phyloP scores from a whole-genome alignment of 1,140 invertebrate species.

The Phenacoccus solenopsis region DNA sequence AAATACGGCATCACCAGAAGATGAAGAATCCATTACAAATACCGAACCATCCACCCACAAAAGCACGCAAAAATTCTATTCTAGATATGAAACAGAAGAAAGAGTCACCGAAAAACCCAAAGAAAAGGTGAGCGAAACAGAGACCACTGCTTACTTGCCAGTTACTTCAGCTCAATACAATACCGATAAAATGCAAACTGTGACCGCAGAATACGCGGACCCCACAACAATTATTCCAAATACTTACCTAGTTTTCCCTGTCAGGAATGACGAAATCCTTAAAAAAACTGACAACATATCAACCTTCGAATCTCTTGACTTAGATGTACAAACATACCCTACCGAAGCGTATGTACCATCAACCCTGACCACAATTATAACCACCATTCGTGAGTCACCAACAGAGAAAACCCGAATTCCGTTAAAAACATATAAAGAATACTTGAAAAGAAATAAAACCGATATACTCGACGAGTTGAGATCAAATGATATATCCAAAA shows the following conservation, averaged over 20 bases:
- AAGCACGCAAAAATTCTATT: not conserved
- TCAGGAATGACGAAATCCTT: too few relatives aligned
- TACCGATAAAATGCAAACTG: not conserved
- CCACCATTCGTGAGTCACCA: not conserved
- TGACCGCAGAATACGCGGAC: not conserved
- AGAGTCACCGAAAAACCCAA: not conserved
- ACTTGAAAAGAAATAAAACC: not conserved
- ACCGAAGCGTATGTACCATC: not conserved
- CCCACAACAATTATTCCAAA: not conserved
- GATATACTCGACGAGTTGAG: not conserved
- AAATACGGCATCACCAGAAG: not conserved
- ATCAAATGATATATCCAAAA: not conserved
- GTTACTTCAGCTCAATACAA: not conserved
- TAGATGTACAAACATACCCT: not conserved
- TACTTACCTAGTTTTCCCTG: not conserved
- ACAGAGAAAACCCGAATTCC: not conserved
- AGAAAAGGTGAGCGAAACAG: not conserved
- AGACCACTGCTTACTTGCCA: not conserved
- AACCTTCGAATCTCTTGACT: not conserved
- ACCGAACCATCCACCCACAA: not conserved
- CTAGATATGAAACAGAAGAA: not conserved
- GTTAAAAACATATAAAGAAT: not conserved
- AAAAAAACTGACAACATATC: not conserved
- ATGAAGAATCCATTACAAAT: not conserved
- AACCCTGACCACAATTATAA: not conserved